These are phyloP conservation scores for Gambelia wislizenii DNA, from an alignment of 2,797 vertebrate genomes.

Conservation along the genomic window DNA sequence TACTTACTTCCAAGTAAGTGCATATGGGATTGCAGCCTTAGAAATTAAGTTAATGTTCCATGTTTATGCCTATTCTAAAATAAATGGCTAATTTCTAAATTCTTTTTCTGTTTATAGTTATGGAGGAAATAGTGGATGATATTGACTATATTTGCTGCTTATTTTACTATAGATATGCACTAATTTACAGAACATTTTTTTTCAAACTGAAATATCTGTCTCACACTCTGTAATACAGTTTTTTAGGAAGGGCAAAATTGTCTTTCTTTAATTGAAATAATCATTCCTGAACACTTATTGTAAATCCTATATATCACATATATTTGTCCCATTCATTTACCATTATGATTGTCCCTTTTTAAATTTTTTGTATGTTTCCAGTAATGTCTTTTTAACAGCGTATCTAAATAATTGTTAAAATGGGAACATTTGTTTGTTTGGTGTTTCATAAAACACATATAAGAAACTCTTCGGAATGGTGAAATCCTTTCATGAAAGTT, in stretches of 20 bases:
- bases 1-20: not conserved
- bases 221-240: no score
- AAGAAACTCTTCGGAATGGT: conserved; percentile 58
- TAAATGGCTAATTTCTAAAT: not conserved
- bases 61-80: not conserved
- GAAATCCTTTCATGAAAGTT: conserved; percentile 64
- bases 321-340: not conserved
- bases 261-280: not conserved
- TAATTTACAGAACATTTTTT: not conserved
- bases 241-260: not conserved
- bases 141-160: not conserved
- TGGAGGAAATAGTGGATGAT: not conserved
- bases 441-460: conserved; percentile 57
- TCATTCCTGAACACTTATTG: not conserved
- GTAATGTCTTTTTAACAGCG: conserved; percentile 54
- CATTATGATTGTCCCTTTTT: not conserved
- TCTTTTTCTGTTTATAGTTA: not conserved
- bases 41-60: not conserved
- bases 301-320: not conserved
- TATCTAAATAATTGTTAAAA: conserved; percentile 64
- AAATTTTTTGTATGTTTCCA: conserved; percentile 23
- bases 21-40: not conserved
- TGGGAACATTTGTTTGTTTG: conserved; percentile 56
- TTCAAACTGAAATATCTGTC: not conserved
- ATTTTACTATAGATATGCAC: not conserved